Evolutionary conservation across 2,888 invertebrate species (phyloP).

Genomic region (Mactromeris polynyma): DNA sequence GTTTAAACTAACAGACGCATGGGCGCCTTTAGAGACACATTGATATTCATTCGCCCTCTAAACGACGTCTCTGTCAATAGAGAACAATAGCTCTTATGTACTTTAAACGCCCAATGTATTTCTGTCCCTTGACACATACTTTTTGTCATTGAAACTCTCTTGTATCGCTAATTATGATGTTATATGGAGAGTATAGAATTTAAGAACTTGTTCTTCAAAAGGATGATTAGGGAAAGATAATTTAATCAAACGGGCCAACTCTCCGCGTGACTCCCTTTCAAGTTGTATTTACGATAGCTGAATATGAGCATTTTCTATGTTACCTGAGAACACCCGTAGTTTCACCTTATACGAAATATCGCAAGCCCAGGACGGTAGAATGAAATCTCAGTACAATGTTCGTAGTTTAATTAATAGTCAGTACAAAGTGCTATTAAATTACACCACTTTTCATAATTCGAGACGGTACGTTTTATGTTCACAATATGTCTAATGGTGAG

Average conservation of each 20-base stretch:
- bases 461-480: constrained; percentile 14
- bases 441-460: constrained; percentile 17
- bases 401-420: constrained; percentile 17
- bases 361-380: neutral
- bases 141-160: constrained; percentile 49
- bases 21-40: constrained; percentile 72
- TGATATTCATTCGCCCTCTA: constrained; percentile 63
- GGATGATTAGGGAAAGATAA: constrained; percentile 65
- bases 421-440: constrained; percentile 6
- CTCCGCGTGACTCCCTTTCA: constrained; percentile 55
- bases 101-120: constrained; percentile 61
- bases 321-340: constrained; percentile 55
- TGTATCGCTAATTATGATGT: constrained; percentile 62
- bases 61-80: constrained; percentile 44
- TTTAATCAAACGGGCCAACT: constrained; percentile 68
- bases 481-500: neutral
- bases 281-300: constrained; percentile 35
- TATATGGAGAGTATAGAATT: constrained; percentile 41
- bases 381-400: neutral
- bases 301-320: constrained; percentile 56
- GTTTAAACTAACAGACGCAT: constrained; percentile 69
- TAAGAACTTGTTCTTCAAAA: constrained; percentile 48
- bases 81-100: constrained; percentile 41
- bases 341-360: constrained; percentile 8
- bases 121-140: constrained; percentile 51